These are phyloP conservation scores for Cyprinus carpio DNA, from an alignment of 2,113 vertebrate genomes.

Conservation along the genomic window DNA sequence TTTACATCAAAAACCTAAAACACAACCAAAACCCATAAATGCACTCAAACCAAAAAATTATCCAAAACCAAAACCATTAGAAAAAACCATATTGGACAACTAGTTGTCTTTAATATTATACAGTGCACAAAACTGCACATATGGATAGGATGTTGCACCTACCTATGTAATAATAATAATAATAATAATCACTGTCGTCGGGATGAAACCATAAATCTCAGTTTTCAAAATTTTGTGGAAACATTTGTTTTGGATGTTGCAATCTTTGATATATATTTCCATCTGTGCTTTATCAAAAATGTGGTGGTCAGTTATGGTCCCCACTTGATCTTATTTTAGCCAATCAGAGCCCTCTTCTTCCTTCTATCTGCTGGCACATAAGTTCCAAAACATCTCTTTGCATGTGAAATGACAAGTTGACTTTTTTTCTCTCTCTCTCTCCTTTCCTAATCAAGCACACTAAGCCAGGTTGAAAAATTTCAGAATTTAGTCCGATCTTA, in stretches of 20 bases:
- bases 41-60: neutral
- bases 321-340: neutral
- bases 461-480: conserved; percentile 24
- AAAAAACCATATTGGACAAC: neutral
- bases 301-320: neutral
- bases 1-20: no score
- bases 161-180: no score
- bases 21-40: no score
- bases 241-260: neutral
- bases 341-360: neutral
- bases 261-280: neutral
- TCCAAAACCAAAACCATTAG: neutral
- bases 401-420: neutral
- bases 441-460: conserved; percentile 17
- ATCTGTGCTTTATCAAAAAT: neutral
- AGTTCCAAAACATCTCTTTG: neutral
- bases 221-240: no score
- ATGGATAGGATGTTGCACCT: neutral
- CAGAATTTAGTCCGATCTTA: neutral
- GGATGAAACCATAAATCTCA: neutral
- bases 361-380: neutral
- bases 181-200: no score
- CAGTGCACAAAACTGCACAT: no score
- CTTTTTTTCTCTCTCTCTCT: neutral
- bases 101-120: neutral